These are phyloP conservation scores for Chironomus tepperi DNA, from an alignment of 1,140 invertebrate genomes.

Conservation along the genomic window DNA sequence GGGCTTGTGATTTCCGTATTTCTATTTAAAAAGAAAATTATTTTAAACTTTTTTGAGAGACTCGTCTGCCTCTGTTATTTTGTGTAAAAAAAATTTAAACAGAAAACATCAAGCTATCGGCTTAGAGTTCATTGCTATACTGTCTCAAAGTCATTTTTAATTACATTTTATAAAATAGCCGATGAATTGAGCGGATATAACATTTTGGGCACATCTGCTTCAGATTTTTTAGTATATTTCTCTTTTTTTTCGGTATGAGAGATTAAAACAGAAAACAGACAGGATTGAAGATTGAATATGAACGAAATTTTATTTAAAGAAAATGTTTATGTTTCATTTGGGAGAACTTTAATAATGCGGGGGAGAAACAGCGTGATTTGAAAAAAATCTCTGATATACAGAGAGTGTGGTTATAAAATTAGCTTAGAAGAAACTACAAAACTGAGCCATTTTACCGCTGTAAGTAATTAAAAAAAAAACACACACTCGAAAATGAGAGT, in stretches of 20 bases:
- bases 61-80: neutral
- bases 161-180: constrained; percentile 31
- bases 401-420: neutral
- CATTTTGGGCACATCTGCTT: neutral
- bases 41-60: neutral
- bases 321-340: constrained; percentile 2
- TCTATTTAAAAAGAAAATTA: neutral
- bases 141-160: constrained; percentile 33
- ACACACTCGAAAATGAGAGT: neutral
- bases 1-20: neutral
- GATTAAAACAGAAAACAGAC: neutral
- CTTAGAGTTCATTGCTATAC: constrained; percentile 33
- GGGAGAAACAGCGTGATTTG: neutral
- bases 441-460: constrained; percentile 11
- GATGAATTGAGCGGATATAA: constrained; percentile 26
- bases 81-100: neutral
- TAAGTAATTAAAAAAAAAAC: neutral
- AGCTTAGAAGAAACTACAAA: constrained; percentile 1
- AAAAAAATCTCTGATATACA: neutral
- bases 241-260: neutral
- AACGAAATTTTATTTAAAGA: constrained; percentile 29
- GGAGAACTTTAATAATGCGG: neutral
- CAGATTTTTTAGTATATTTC: no score
- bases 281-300: constrained; percentile 31
- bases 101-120: constrained; percentile 32